Percentiles rank a stretch among this genome's conserved stretches.
Conservation (phyloP, 1,140 invertebrate species). For the Eupristina koningsbergeri region DNA sequence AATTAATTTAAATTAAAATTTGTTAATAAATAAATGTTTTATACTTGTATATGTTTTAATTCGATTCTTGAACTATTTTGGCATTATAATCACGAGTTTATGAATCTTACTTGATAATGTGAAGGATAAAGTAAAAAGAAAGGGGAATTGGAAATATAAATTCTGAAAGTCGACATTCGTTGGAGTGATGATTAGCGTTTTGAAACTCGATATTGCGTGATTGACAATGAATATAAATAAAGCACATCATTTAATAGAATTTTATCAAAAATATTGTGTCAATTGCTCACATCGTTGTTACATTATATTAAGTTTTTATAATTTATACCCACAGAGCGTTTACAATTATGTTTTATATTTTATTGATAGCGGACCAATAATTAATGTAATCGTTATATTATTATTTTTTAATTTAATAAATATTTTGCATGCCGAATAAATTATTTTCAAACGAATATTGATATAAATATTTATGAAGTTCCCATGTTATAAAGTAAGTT, state of each 20-base stretch:
- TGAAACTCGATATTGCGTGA: conserved; percentile 21
- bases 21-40: not conserved
- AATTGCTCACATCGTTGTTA: not conserved
- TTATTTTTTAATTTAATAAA: no score
- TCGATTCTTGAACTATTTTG: not conserved
- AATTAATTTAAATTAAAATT: not conserved
- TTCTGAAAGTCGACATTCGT: conserved; percentile 10
- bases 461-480: no score
- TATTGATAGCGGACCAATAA: not conserved
- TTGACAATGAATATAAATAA: conserved; percentile 4
- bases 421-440: no score
- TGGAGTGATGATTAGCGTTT: not conserved
- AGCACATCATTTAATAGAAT: not conserved
- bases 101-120: conserved; percentile 12
- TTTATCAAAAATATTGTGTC: not conserved
- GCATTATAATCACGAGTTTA: conserved; percentile 41
- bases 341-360: no score
- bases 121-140: not conserved
- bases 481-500: no score
- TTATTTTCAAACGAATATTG: no score
- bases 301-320: not conserved
- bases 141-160: not conserved
- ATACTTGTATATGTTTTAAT: conserved; percentile 4
- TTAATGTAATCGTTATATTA: no score
- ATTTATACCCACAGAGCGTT: no score